Base-by-base conservation (phyloP, 2,113 vertebrate species). In the Prinia subflava region DNA sequence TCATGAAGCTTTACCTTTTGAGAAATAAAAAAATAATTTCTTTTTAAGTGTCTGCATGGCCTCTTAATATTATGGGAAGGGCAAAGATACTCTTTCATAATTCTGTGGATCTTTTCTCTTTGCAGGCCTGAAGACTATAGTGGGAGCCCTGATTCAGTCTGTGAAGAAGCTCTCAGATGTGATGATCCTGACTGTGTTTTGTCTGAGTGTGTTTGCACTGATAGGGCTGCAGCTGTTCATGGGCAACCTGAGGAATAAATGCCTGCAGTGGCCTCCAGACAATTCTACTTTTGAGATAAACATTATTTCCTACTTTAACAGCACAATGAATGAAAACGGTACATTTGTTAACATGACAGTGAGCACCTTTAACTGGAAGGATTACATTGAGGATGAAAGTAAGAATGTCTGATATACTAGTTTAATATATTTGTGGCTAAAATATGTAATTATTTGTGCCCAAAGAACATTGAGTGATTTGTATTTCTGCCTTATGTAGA, bases 151-250 rank as follows among this genome's bases (percentile, higher is more conserved):
- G 94, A 99, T 99, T 97, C 99, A 99, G 94, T 99, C 99, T 2
- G 99, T 99, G 97, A 99, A 99, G 98, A 99, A 99, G 94, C 98
- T 99, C 20, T 98, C 98, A 0, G 98, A 99, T 6, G 99, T 99
- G 64, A 99, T 99, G 99, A 99, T 99, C 97, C 98, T 99, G 89
- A 99, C 99, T 2, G 98, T 99, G 76, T 99, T 99, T 98, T 99
- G 99, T 97, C 97, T 99, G 89, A 99, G 99, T 42, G 99, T 99
- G 89, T 99, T 99, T 96, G 99, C 99, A 23, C 98, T 99, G 27
- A 99, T 99, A 88, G 99, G 99, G 52, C 98, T 99, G 49, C 99
- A 99, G 85, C 97, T 99, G 23, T 99, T 99, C 93, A 99, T 99
- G 99, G 99, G 99, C 67, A 97, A 98, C 96, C 95, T 99, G 89